Conservation (phyloP, 2,888 invertebrate genomes). For the Meteorus cinctellus region DNA sequence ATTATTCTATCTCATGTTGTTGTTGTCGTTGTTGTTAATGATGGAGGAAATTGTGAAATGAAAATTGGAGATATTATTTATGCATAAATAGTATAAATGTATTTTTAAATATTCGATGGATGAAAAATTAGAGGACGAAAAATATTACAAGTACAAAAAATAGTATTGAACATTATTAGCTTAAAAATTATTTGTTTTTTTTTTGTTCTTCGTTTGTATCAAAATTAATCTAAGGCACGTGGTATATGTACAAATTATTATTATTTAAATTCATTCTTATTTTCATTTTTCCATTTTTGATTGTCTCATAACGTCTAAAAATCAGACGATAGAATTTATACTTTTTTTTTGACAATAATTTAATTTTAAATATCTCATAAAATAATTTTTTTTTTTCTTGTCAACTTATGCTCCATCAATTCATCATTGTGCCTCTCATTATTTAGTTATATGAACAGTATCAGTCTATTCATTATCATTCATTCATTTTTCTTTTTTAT, state of each 20-base stretch:
- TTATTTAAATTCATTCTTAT: too few species aligned
- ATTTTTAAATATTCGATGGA: slow-evolving; percentile 66
- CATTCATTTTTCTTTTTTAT: neutral
- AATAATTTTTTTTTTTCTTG: neutral
- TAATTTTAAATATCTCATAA: slow-evolving; percentile 34
- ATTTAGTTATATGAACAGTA: neutral
- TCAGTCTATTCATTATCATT: neutral
- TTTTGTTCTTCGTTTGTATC: neutral
- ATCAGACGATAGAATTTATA: slow-evolving; percentile 25
- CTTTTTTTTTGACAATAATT: slow-evolving; percentile 36
- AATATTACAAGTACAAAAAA: slow-evolving; percentile 63
- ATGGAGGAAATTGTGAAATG: neutral
- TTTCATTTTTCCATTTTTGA: slow-evolving; percentile 30
- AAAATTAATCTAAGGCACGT: slow-evolving; percentile 61
- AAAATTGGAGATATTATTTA: slow-evolving; percentile 17
- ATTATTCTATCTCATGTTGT: neutral
- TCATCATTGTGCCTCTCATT: too few species aligned
- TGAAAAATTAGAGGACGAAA: slow-evolving; percentile 14
- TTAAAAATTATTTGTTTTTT: slow-evolving; percentile 47
- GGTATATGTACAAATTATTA: slow-evolving; percentile 58
- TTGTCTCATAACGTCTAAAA: slow-evolving; percentile 45
- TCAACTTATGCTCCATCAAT: neutral
- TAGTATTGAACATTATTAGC: slow-evolving; percentile 47
- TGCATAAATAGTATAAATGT: slow-evolving; percentile 64
- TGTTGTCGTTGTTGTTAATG: neutral